phyloP scores from a whole-genome alignment of 2,797 vertebrate genomes.

The Sebastes itinus region DNA sequence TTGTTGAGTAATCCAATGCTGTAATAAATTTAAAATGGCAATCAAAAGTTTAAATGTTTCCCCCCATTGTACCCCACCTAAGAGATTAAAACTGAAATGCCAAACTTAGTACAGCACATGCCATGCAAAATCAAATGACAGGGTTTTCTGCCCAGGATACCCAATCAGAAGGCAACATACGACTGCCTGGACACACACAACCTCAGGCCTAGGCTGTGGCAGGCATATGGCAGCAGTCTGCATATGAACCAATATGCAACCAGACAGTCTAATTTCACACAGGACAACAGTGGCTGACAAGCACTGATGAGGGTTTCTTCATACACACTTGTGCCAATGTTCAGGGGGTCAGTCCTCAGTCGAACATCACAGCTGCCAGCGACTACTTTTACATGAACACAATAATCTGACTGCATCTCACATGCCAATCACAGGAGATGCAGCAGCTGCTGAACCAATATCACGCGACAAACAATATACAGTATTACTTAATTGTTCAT shows the following conservation, averaged over 20 bases:
- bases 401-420: slow-evolving; percentile 12
- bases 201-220: slow-evolving; percentile 56
- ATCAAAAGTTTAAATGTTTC: slow-evolving; percentile 13
- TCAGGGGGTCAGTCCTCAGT: slow-evolving; percentile 57
- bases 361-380: slow-evolving; percentile 57
- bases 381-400: slow-evolving; percentile 73
- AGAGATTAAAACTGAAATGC: slow-evolving; percentile 56
- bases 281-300: slow-evolving; percentile 59
- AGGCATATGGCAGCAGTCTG: slow-evolving; percentile 61
- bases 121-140: slow-evolving; percentile 81
- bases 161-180: slow-evolving; percentile 68
- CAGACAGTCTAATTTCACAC: slow-evolving; percentile 62
- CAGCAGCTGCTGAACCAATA: not conserved
- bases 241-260: slow-evolving; percentile 63
- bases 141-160: slow-evolving; percentile 77
- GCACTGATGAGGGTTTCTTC: slow-evolving; percentile 62
- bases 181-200: slow-evolving; percentile 51
- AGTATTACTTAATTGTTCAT: not conserved
- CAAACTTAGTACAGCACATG: slow-evolving; percentile 79
- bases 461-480: not conserved
- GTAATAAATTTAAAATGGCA: not conserved
- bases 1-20: not conserved
- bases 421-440: not conserved
- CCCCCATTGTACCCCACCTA: slow-evolving; percentile 78
- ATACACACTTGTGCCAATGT: slow-evolving; percentile 68